Percentiles rank a stretch among this genome's conserved stretches.
These are phyloP conservation scores for Distichodus sexfasciatus DNA, from an alignment of 2,797 vertebrate species.

Conservation along the genomic window DNA sequence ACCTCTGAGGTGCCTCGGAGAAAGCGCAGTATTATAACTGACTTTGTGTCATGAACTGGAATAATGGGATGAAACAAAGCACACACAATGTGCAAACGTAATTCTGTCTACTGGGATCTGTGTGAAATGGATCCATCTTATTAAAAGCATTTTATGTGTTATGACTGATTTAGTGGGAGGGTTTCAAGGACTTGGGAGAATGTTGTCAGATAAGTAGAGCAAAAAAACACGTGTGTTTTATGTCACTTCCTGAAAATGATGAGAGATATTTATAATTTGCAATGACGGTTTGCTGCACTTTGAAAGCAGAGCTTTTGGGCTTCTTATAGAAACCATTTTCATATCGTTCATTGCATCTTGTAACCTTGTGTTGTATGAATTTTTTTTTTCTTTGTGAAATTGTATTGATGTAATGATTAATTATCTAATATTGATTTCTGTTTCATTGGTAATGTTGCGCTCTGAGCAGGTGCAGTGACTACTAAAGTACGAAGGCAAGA, in stretches of 20 bases:
- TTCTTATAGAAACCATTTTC: constrained; percentile 15
- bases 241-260: constrained; percentile 8
- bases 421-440: constrained; percentile 76
- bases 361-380: constrained; percentile 26
- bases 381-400: constrained; percentile 21
- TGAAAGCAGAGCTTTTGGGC: constrained; percentile 23
- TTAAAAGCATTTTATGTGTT: constrained; percentile 12
- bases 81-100: constrained; percentile 29
- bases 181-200: constrained; percentile 35
- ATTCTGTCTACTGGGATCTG: constrained; percentile 79
- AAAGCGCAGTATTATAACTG: constrained; percentile 77
- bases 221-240: constrained; percentile 10
- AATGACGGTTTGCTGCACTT: constrained; percentile 13
- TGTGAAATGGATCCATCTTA: constrained; percentile 64
- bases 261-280: constrained; percentile 4
- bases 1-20: constrained; percentile 68
- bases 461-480: constrained; percentile 99
- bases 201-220: constrained; percentile 18
- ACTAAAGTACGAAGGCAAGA: constrained; percentile 99
- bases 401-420: constrained; percentile 59
- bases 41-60: constrained; percentile 28
- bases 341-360: constrained; percentile 31
- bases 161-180: background rate
- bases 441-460: constrained; percentile 89
- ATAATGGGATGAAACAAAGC: constrained; percentile 10